Percentiles rank a stretch among this genome's conserved stretches.
Evolutionary conservation across 2,113 vertebrate genomes (phyloP).

Genomic region (Pelodiscus sinensis): DNA sequence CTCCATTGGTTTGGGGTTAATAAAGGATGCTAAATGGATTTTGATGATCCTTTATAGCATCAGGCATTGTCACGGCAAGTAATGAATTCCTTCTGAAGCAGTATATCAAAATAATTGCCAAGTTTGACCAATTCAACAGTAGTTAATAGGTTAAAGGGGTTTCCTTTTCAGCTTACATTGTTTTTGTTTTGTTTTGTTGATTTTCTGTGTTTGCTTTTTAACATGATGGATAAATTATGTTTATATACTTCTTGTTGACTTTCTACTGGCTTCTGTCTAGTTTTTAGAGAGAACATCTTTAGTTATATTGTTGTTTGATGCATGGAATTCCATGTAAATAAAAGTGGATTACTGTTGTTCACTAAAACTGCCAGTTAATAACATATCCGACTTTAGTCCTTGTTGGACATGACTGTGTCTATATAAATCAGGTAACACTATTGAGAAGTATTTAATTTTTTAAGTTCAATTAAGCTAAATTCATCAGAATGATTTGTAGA

Average conservation of each 20-base stretch:
- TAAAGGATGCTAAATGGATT: background rate
- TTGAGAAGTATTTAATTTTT: background rate
- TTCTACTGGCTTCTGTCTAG: background rate
- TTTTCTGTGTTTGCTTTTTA: accelerated
- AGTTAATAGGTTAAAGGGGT: background rate
- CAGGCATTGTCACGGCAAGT: background rate
- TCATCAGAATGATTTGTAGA: background rate
- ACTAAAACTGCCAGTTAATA: background rate
- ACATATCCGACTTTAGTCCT: background rate
- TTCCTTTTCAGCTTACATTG: background rate
- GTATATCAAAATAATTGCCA: background rate
- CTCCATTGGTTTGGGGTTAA: background rate
- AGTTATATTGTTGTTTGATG: background rate
- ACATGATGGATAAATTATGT: background rate
- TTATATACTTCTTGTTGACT: background rate
- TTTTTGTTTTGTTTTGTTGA: background rate
- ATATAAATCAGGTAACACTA: background rate
- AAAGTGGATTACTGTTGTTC: background rate
- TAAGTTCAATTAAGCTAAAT: background rate
- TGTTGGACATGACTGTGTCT: background rate
- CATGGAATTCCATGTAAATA: background rate
- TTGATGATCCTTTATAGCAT: background rate
- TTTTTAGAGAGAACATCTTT: background rate
- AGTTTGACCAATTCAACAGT: background rate
- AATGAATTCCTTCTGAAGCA: background rate